phyloP scores from a whole-genome alignment of 2,113 vertebrate species.

The Anguilla japonica region DNA sequence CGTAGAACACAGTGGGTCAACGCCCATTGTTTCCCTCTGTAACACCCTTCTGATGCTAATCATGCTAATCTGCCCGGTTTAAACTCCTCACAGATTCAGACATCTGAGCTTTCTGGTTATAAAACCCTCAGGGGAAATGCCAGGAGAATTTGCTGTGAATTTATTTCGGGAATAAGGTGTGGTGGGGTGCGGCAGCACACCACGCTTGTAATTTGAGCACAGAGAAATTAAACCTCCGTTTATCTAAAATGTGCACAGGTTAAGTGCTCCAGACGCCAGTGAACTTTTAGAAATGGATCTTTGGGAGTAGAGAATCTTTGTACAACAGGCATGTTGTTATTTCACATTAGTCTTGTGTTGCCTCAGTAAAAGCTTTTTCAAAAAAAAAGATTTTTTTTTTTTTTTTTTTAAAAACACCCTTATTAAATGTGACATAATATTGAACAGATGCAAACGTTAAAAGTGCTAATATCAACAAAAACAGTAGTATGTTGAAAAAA shows the following conservation, averaged over 20 bases:
- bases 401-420: not conserved
- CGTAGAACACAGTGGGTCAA: not conserved
- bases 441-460: not conserved
- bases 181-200: not conserved
- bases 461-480: not conserved
- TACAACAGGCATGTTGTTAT: not conserved
- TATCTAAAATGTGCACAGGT: not conserved
- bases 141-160: not conserved
- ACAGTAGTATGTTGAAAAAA: not conserved
- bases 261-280: not conserved
- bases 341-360: not conserved
- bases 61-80: not conserved
- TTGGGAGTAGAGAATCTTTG: not conserved
- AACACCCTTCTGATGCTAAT: not conserved
- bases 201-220: not conserved
- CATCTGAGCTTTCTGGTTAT: not conserved
- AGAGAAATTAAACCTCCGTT: not conserved
- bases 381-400: no score
- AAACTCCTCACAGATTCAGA: not conserved
- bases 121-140: not conserved
- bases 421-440: not conserved
- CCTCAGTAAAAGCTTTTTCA: not conserved
- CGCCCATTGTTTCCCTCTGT: not conserved
- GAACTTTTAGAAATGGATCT: not conserved
- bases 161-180: not conserved